phyloP scores from a whole-genome alignment of 2,888 invertebrate genomes.

The Alsophila aescularia region DNA sequence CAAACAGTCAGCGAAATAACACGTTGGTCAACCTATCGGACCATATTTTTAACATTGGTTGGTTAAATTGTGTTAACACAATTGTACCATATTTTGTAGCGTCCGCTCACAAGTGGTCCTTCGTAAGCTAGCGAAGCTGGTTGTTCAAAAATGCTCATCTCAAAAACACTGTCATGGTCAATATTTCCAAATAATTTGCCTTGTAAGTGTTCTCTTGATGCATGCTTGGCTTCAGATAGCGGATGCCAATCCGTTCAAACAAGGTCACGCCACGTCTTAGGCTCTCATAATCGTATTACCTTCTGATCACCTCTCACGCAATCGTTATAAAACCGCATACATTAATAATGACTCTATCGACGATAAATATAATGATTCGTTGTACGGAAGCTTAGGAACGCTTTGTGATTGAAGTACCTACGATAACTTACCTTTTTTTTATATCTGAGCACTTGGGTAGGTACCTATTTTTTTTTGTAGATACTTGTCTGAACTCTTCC shows the following conservation, averaged over 20 bases:
- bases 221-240: not conserved
- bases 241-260: not conserved
- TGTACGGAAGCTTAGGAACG: too few species aligned
- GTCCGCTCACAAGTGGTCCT: not conserved
- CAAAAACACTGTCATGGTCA: not conserved
- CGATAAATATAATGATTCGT: not conserved
- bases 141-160: not conserved
- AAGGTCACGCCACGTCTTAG: slow-evolving; percentile 3
- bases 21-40: too few species aligned
- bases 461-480: too few species aligned
- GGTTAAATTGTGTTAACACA: too few species aligned
- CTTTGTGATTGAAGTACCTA: too few species aligned
- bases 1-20: too few species aligned
- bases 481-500: too few species aligned
- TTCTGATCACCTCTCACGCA: slow-evolving; percentile 4
- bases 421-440: too few species aligned
- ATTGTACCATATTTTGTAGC: too few species aligned
- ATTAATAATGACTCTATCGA: not conserved
- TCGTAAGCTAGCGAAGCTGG: not conserved
- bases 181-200: slow-evolving; percentile 1
- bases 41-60: too few species aligned
- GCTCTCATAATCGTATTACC: slow-evolving; percentile 1
- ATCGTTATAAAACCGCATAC: not conserved
- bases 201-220: not conserved
- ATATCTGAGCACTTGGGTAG: too few species aligned